phyloP scores from a whole-genome alignment of 2,797 vertebrate species.

The Sparus aurata region DNA sequence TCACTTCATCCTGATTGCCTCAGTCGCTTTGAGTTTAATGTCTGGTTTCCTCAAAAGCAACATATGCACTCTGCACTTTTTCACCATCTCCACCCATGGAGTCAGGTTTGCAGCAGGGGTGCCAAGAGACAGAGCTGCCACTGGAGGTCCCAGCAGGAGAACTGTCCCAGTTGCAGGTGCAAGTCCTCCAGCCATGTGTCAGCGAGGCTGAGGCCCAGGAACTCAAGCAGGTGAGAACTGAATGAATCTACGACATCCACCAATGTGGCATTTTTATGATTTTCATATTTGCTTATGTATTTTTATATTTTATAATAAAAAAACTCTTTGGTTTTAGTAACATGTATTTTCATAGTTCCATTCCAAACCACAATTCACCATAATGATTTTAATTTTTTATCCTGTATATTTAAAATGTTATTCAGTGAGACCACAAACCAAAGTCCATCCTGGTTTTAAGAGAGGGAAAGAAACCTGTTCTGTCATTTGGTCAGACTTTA shows the following conservation, averaged over 20 bases:
- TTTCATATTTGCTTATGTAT: constrained; percentile 42
- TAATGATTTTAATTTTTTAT: constrained; percentile 76
- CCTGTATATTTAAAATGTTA: constrained; percentile 77
- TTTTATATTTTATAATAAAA: constrained; percentile 53
- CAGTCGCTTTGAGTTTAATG: constrained; percentile 71
- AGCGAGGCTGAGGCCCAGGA: constrained; percentile 92
- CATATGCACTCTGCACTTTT: constrained; percentile 66
- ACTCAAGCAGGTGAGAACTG: constrained; percentile 90
- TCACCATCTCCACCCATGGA: constrained; percentile 80
- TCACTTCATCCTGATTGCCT: constrained; percentile 72
- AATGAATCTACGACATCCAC: constrained; percentile 31
- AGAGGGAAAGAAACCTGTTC: constrained; percentile 78
- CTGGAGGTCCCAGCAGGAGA: constrained; percentile 79
- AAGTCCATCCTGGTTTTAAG: constrained; percentile 77
- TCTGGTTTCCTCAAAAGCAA: constrained; percentile 74
- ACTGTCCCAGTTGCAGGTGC: constrained; percentile 86
- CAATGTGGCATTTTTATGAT: constrained; percentile 30
- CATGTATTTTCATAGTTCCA: constrained; percentile 66
- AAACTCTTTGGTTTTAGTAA: constrained; percentile 52
- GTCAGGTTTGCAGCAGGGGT: constrained; percentile 79
- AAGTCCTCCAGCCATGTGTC: constrained; percentile 84
- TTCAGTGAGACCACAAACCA: constrained; percentile 81
- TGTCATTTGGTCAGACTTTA: constrained; percentile 76
- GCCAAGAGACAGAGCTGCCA: constrained; percentile 76
- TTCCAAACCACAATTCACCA: constrained; percentile 72